Evolutionary conservation across 1,140 invertebrate genomes (phyloP).

Genomic region (Hydropsyche tenuis): DNA sequence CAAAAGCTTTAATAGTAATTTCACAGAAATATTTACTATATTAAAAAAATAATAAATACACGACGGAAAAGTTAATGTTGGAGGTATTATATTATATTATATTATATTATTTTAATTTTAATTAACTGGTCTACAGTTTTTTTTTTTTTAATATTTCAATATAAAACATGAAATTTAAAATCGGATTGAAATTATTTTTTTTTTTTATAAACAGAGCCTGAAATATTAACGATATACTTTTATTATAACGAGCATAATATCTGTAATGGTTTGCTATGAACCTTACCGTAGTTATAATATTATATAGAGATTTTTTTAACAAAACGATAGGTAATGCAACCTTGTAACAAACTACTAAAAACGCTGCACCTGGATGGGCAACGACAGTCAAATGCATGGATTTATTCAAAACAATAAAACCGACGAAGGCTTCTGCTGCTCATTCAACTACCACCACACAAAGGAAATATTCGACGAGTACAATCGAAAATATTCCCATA

Average conservation of each 20-base stretch:
- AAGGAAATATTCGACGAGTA: slow-evolving; percentile 44
- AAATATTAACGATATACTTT: too few relatives aligned
- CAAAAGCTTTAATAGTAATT: not conserved
- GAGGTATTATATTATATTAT: slow-evolving; percentile 41
- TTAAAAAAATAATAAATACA: slow-evolving; percentile 17
- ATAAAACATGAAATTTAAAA: too few relatives aligned
- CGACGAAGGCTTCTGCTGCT: slow-evolving; percentile 47
- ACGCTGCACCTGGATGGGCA: slow-evolving; percentile 44
- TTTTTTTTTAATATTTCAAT: too few relatives aligned
- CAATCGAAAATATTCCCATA: too few relatives aligned
- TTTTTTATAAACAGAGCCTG: too few relatives aligned
- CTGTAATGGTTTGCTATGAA: too few relatives aligned
- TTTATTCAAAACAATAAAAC: slow-evolving; percentile 47
- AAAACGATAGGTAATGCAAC: slow-evolving; percentile 35
- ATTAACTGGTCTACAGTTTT: too few relatives aligned
- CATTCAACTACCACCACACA: slow-evolving; percentile 46
- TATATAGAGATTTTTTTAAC: too few relatives aligned
- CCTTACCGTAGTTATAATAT: too few relatives aligned
- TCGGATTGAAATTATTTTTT: too few relatives aligned
- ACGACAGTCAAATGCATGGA: slow-evolving; percentile 32
- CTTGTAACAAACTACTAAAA: slow-evolving; percentile 40
- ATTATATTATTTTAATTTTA: too few relatives aligned
- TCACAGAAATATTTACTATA: slow-evolving; percentile 1
- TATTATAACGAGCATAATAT: too few relatives aligned
- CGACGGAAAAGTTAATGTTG: slow-evolving; percentile 40